These are phyloP conservation scores for Helicoverpa armigera DNA, from an alignment of 1,140 invertebrate genomes.

Conservation along the genomic window DNA sequence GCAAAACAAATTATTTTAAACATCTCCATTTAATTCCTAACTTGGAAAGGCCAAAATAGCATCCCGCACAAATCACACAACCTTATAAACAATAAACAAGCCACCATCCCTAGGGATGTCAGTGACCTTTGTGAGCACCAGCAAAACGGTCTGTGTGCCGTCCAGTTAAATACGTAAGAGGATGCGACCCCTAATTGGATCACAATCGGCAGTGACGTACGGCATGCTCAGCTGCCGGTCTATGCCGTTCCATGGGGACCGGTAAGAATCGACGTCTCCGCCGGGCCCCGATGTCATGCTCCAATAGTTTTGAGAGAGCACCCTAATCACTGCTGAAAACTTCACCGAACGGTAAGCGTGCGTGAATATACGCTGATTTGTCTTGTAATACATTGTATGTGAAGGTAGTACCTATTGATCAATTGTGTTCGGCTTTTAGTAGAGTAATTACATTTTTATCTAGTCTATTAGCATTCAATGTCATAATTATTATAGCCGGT, in stretches of 20 bases:
- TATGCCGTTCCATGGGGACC: conserved; percentile 48
- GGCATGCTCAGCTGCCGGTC: conserved; percentile 50
- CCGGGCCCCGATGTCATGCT: conserved; percentile 59
- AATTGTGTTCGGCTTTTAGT: no score
- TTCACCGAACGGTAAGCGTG: conserved; percentile 41
- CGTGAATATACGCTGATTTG: conserved; percentile 37
- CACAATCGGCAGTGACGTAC: conserved; percentile 75
- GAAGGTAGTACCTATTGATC: no score
- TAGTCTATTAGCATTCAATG: neutral
- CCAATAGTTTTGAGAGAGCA: conserved; percentile 57
- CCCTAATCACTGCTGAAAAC: conserved; percentile 50
- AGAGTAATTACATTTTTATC: neutral
- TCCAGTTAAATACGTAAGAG: conserved; percentile 79
- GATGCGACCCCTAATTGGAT: conserved; percentile 79
- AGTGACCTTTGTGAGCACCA: conserved; percentile 52
- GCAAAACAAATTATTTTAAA: neutral
- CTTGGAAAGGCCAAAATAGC: neutral
- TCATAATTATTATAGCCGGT: conserved; percentile 15
- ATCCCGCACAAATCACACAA: conserved; percentile 16
- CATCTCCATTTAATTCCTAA: neutral
- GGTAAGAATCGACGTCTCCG: conserved; percentile 60
- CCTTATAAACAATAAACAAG: conserved; percentile 45
- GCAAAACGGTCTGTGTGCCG: conserved; percentile 62
- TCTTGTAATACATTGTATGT: neutral
- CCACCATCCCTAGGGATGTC: conserved; percentile 45